Evolutionary conservation across 2,888 invertebrate species (phyloP).

Genomic region (Anarsia innoxiella): DNA sequence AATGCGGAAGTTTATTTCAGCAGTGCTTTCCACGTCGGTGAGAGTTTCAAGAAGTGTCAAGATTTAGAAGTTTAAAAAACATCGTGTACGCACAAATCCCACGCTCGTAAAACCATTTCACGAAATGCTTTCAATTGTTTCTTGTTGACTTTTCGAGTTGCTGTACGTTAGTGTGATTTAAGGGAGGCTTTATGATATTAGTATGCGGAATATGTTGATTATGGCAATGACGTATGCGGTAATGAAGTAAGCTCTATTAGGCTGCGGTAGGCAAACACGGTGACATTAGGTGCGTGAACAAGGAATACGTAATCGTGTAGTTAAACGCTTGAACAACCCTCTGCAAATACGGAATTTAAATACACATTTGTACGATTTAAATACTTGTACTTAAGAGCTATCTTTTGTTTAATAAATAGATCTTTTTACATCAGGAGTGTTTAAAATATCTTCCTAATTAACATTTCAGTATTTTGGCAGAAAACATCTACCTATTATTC

Average conservation of each 20-base stretch:
- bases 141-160: slow-evolving; percentile 17
- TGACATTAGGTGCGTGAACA: slow-evolving; percentile 35
- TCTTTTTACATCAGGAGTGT: too few relatives aligned
- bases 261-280: slow-evolving; percentile 45
- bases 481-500: too few relatives aligned
- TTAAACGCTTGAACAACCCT: slow-evolving; percentile 34
- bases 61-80: slow-evolving; percentile 29
- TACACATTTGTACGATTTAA: too few relatives aligned
- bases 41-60: slow-evolving; percentile 54
- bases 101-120: slow-evolving; percentile 75
- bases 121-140: slow-evolving; percentile 66
- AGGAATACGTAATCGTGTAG: slow-evolving; percentile 51
- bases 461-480: too few relatives aligned
- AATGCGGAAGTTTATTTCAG: slow-evolving; percentile 59
- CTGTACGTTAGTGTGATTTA: not conserved
- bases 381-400: too few relatives aligned
- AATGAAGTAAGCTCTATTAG: slow-evolving; percentile 31
- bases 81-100: slow-evolving; percentile 70
- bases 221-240: too few relatives aligned
- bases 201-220: too few relatives aligned
- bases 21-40: slow-evolving; percentile 49
- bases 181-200: too few relatives aligned
- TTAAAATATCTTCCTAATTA: too few relatives aligned
- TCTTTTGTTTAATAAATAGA: too few relatives aligned
- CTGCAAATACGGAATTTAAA: slow-evolving; percentile 12